Evolutionary conservation across 2,888 invertebrate genomes (phyloP).

Genomic region (Brassicogethes aeneus): DNA sequence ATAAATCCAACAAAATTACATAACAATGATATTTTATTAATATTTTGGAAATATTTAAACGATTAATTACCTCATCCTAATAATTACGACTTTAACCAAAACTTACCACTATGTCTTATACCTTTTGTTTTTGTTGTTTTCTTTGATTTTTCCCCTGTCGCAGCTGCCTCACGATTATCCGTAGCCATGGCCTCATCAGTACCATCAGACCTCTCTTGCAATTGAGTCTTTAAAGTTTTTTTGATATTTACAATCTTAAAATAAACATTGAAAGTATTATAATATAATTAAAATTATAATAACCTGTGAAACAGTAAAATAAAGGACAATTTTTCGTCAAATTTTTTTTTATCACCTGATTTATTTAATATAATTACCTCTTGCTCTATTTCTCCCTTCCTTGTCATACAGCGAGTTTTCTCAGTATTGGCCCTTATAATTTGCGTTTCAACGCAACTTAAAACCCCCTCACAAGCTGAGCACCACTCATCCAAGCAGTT

Average conservation of each 20-base stretch:
- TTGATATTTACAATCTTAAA: slow-evolving; percentile 54
- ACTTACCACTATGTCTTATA: slow-evolving; percentile 56
- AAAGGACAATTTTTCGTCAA: too few relatives aligned
- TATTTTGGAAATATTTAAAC: too few relatives aligned
- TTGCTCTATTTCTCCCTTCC: slow-evolving; percentile 74
- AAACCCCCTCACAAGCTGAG: slow-evolving; percentile 80
- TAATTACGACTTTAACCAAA: slow-evolving; percentile 51
- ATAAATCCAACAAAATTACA: background rate
- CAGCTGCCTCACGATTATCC: slow-evolving; percentile 56
- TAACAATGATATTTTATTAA: too few relatives aligned
- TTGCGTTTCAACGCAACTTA: slow-evolving; percentile 83
- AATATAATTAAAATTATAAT: slow-evolving; percentile 3
- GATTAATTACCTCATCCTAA: background rate
- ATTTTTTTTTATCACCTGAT: too few relatives aligned
- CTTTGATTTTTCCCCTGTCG: slow-evolving; percentile 46
- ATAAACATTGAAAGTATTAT: slow-evolving; percentile 39
- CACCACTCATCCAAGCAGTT: slow-evolving; percentile 84
- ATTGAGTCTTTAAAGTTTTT: slow-evolving; percentile 76
- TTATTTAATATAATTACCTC: too few relatives aligned
- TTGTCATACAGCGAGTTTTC: slow-evolving; percentile 70
- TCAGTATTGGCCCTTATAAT: slow-evolving; percentile 79
- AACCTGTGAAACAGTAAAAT: too few relatives aligned
- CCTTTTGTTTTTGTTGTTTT: slow-evolving; percentile 49
- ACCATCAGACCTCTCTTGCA: slow-evolving; percentile 54
- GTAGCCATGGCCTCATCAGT: slow-evolving; percentile 79